Base-by-base conservation (phyloP, 2,888 invertebrate species). In the Chalcosyrphus nemorum region DNA sequence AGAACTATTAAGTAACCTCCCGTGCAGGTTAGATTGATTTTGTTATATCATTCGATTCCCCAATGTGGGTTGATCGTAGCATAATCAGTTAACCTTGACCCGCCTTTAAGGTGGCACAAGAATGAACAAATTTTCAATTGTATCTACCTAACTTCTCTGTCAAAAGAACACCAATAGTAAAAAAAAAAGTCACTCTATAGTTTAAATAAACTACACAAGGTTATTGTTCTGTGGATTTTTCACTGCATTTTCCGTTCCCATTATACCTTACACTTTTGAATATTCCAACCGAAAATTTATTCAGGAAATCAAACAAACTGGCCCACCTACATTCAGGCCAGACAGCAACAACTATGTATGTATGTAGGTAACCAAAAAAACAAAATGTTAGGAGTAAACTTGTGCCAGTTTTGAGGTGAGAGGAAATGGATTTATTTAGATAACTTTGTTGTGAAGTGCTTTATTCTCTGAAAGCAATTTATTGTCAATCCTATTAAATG, bases 401-500 rank as follows among this genome's bases (percentile, higher is more conserved):
- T 47, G 17, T 32, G 4, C 2, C 45, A 19, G 19, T 29, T 61
- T 19, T 56, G 15, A 45, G 32, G 17, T 43, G 63, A 3, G 52
- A 35, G 45, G 54, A 56, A 74, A 74, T 63, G 54, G 41, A 56
- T 63, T 74, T 74, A 74, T 63, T 54, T 54, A 63, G 54, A 43
- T 63, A 74, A 74, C 54, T 63, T 74, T 63, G 32, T 56, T 74
- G 61, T 63, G 11, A 29, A 54, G 50, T 24, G 74, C 63, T 74
- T 35, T 43, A 54, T 45, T 75, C 56, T 47, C 47, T 65, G 56
- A 75, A 75, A 56, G 47, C 65, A 75, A 75, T 75, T 75, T 65
- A 75, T 75, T 75, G 65, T 9, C 24, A 75, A 65, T 74, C 74
- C 74, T 65, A 65, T 75, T 75, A 38, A 65, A 65, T 65, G 65